Conservation (phyloP, 2,797 vertebrate species). For the Sebastes kiyomatsui region DNA sequence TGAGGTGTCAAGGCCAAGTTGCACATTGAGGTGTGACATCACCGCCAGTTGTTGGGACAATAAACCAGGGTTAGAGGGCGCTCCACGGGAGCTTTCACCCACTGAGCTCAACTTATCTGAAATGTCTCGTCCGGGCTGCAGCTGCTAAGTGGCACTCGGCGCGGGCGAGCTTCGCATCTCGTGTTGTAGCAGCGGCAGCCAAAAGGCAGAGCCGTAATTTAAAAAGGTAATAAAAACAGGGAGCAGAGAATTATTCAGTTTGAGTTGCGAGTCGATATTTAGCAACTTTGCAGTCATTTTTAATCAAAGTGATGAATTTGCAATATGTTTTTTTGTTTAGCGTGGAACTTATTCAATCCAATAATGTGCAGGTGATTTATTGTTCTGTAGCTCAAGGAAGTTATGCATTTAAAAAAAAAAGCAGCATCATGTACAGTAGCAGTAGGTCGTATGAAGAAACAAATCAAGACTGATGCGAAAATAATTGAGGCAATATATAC, state of each 20-base stretch:
- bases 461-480: background rate
- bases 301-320: constrained; percentile 34
- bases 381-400: background rate
- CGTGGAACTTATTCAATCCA: background rate
- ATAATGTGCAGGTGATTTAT: constrained; percentile 11
- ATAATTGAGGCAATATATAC: background rate
- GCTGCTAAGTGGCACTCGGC: constrained; percentile 7
- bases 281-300: constrained; percentile 28
- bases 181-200: background rate
- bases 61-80: constrained; percentile 31
- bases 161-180: background rate
- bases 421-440: background rate
- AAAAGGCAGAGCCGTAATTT: constrained; percentile 24
- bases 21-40: constrained; percentile 63
- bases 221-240: constrained; percentile 28
- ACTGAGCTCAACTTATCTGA: constrained; percentile 44
- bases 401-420: background rate
- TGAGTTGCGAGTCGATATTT: constrained; percentile 22
- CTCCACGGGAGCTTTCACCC: constrained; percentile 47
- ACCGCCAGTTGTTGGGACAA: constrained; percentile 52
- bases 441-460: background rate
- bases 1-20: constrained; percentile 59
- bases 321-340: constrained; percentile 10
- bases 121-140: constrained; percentile 33
- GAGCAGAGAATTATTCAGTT: constrained; percentile 11